Percentiles rank a stretch among this genome's conserved stretches.
Evolutionary conservation across 2,888 invertebrate genomes (phyloP).

Genomic region (Acleris literana): DNA sequence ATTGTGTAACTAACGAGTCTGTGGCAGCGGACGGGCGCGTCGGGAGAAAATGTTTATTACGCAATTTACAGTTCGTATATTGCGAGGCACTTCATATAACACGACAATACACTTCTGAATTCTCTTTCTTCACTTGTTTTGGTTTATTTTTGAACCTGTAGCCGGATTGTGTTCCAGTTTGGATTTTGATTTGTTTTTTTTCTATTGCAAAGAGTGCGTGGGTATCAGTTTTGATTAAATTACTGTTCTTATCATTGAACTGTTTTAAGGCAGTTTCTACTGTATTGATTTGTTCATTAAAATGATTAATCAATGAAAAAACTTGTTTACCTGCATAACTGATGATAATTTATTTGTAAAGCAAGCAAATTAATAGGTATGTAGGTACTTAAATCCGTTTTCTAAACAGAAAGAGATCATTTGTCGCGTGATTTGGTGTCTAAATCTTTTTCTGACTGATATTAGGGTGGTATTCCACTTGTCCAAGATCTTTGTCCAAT

Average conservation of each 20-base stretch:
- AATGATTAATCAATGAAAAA: too few species aligned
- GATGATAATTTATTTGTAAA: too few species aligned
- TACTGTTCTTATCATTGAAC: neutral
- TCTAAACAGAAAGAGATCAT: too few species aligned
- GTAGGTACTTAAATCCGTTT: too few species aligned
- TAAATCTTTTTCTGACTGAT: too few species aligned
- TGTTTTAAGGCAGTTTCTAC: neutral
- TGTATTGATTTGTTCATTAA: neutral
- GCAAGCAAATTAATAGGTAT: too few species aligned
- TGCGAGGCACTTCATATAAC: slow-evolving; percentile 73
- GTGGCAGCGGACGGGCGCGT: slow-evolving; percentile 52
- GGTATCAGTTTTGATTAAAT: neutral
- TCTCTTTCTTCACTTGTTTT: slow-evolving; percentile 51
- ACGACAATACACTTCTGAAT: slow-evolving; percentile 68
- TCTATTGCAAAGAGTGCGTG: neutral
- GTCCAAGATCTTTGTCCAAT: too few species aligned
- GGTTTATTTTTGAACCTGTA: slow-evolving; percentile 49
- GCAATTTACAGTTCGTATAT: slow-evolving; percentile 78
- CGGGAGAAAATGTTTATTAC: slow-evolving; percentile 71
- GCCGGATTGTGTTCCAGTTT: slow-evolving; percentile 29
- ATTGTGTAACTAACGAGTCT: slow-evolving; percentile 51
- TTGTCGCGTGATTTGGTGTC: too few species aligned
- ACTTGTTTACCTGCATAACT: too few species aligned
- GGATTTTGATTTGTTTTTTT: slow-evolving; percentile 5
- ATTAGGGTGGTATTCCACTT: too few species aligned